These are phyloP conservation scores for Morinoia aosen DNA, from an alignment of 2,888 invertebrate genomes.

Conservation along the genomic window DNA sequence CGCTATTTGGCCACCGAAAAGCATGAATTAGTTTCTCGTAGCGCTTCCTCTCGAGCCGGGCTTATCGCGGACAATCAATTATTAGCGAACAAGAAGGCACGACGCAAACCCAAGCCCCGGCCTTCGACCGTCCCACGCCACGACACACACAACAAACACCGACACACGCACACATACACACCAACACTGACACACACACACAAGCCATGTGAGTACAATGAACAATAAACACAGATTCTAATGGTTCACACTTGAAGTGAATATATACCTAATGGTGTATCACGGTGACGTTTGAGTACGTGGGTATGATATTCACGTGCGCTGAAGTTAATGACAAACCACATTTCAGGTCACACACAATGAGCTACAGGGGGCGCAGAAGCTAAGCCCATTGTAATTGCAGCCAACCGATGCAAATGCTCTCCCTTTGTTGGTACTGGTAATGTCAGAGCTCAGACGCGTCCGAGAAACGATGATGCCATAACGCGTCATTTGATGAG, in stretches of 20 bases:
- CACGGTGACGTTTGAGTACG: neutral
- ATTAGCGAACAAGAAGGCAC: slow-evolving; percentile 8
- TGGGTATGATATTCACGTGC: neutral
- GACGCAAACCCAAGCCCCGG: neutral
- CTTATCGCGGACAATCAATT: slow-evolving; percentile 22
- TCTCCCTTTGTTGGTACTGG: neutral
- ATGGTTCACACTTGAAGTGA: neutral
- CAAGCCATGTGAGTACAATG: neutral
- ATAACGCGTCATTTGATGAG: neutral
- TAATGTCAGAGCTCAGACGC: neutral
- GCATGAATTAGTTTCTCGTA: slow-evolving; percentile 37
- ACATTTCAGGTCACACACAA: neutral
- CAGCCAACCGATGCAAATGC: neutral
- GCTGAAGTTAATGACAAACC: neutral
- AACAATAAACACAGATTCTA: neutral
- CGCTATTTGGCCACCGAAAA: neutral
- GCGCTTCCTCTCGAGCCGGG: neutral
- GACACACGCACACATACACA: neutral
- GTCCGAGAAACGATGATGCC: neutral
- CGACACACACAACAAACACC: neutral
- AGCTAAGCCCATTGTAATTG: neutral
- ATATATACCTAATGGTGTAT: neutral
- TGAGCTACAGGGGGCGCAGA: neutral
- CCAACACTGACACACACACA: neutral
- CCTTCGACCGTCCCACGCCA: neutral